Base-by-base conservation (phyloP, 1,140 invertebrate species). In the Drosophila pruinosa region DNA sequence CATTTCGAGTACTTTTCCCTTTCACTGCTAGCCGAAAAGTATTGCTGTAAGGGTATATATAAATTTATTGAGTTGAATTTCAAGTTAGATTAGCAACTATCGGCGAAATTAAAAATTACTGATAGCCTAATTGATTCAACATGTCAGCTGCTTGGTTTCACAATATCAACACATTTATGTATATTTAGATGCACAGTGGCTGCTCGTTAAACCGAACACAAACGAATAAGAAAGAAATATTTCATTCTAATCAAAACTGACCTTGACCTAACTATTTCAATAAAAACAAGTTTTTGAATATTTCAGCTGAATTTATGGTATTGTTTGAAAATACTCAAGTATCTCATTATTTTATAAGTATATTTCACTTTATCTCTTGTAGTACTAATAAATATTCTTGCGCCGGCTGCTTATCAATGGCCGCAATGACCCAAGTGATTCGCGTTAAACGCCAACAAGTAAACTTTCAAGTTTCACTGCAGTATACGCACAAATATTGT, bases 391-490 rank as follows among this genome's bases (percentile, higher is more conserved):
- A 48, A 14, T 62, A 57, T 36, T 58, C 67, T 56, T 54, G 45
- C 22, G 22, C 22, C 48, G 19, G 28, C 34, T 24, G 43, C 62
- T 72, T 61, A 41, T 71, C 68, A 71, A 17, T 59, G 38, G 50
- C 59, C 58, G 59, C 58, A 15, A n/a, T 80, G 81, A 83, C 80
- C 80, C 63, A 41, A 73, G 47, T 22, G 21, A 36, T 36, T 45
- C 14, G 6, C 12, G 63, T 68, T 83, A 79, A 76, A 85, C 72
- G 62, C 58, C 58, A 28, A 47, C 58, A 85, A 73, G 79, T 81
- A 72, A 83, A 68, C 43, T 70, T 73, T 85, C 39, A 34, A 36
- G 39, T 53, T 62, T 28, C 24, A 21, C 3, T 38, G 34, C 50
- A 62, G 58, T 45, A 79, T 52, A 67, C 22, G 52, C 36, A 61